Conservation (phyloP, 2,113 vertebrate genomes). For the Aramus guarauna region DNA sequence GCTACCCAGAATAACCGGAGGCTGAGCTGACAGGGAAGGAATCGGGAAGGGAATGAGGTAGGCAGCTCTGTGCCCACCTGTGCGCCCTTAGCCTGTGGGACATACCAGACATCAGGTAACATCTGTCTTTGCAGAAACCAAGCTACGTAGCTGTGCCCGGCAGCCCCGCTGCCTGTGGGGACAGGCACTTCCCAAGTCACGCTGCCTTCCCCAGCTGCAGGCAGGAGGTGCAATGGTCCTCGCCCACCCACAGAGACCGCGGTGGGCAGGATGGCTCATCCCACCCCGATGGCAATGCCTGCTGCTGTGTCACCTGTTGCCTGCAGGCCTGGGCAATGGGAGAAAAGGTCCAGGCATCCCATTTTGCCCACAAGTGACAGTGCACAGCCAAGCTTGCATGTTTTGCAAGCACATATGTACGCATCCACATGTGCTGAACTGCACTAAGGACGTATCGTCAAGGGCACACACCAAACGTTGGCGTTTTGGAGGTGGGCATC, state of each 20-base stretch:
- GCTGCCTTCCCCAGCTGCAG: not conserved
- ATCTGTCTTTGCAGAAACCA: not conserved
- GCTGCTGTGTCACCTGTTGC: not conserved
- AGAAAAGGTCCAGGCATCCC: not conserved
- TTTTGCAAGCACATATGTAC: not conserved
- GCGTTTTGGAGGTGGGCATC: not conserved
- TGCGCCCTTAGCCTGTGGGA: not conserved
- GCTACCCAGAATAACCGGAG: not conserved
- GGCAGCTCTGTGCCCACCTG: not conserved
- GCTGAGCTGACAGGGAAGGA: not conserved
- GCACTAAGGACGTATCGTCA: not conserved
- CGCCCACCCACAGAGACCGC: accelerated
- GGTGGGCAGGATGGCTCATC: not conserved
- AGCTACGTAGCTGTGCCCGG: not conserved
- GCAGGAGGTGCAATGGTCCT: not conserved
- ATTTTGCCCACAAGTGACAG: not conserved
- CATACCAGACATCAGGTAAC: not conserved
- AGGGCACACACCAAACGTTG: not conserved
- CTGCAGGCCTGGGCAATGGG: not conserved
- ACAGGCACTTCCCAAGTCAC: accelerated
- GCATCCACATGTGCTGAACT: not conserved
- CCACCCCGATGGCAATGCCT: not conserved
- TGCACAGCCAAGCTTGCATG: accelerated
- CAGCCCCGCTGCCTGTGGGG: not conserved
- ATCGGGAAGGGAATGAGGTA: accelerated